Conservation (phyloP, 64 coral and sea anemone species). For the Montipora capricornis region DNA sequence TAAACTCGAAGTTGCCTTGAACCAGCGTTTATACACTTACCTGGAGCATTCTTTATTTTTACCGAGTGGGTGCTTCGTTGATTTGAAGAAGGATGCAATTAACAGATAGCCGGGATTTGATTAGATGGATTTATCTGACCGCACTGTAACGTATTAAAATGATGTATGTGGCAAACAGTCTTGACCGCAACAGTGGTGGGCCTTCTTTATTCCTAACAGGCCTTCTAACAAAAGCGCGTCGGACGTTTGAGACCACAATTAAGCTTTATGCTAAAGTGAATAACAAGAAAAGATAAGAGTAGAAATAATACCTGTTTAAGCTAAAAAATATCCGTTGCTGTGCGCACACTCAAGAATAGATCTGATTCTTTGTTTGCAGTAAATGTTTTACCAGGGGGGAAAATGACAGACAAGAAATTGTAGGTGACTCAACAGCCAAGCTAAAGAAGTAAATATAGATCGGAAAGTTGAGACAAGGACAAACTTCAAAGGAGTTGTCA, state of each 20-base stretch:
- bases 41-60: not conserved
- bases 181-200: not conserved
- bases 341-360: too few species aligned
- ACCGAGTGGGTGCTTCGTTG: not conserved
- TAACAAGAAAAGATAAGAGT: not conserved
- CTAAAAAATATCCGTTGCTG: too few species aligned
- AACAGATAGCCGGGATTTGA: not conserved
- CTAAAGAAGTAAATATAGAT: not conserved
- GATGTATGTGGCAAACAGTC: not conserved
- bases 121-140: not conserved
- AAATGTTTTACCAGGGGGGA: not conserved
- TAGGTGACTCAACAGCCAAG: not conserved
- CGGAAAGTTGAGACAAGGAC: not conserved
- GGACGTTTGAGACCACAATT: not conserved
- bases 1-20: not conserved
- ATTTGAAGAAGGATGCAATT: not conserved
- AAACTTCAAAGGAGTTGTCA: constrained; percentile 17
- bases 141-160: constrained; percentile 20
- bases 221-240: not conserved
- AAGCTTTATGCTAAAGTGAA: not conserved
- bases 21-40: not conserved
- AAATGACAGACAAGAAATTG: not conserved
- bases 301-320: too few species aligned
- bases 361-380: not conserved
- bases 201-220: not conserved